Conservation (phyloP, 2,113 vertebrate species). For the Aythya baeri region DNA sequence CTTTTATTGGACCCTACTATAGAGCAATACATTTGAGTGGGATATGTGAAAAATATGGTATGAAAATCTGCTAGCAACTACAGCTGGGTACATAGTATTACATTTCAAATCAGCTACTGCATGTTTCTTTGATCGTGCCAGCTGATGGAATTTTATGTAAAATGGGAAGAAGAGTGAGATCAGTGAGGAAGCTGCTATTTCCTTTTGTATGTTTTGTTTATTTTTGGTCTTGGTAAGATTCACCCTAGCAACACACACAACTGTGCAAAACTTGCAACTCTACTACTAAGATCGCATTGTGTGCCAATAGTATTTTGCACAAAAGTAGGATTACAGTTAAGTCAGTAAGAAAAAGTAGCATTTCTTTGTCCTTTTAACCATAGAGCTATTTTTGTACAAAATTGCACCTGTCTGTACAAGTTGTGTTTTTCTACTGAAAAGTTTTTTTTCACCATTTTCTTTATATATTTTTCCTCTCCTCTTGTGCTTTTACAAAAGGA, state of each 20-base stretch:
- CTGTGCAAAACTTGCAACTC: neutral
- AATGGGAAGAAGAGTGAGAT: constrained; percentile 45
- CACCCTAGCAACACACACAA: constrained; percentile 2
- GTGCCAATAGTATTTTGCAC: constrained; percentile 6
- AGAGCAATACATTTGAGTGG: neutral
- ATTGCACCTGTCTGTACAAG: constrained; percentile 4
- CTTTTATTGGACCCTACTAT: neutral
- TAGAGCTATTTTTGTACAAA: constrained; percentile 12
- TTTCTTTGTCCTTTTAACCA: neutral
- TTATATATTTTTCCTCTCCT: neutral
- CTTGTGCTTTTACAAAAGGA: neutral
- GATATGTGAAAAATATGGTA: neutral
- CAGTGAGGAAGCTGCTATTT: constrained; percentile 37
- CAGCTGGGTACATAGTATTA: neutral
- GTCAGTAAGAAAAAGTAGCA: constrained; percentile 3
- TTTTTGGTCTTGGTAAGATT: neutral
- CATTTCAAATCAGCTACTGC: neutral
- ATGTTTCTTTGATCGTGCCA: neutral
- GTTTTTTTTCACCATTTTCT: neutral
- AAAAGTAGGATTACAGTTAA: constrained; percentile 29
- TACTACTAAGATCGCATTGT: neutral
- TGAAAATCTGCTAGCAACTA: neutral
- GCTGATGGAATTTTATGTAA: constrained; percentile 15
- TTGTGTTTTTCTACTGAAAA: neutral
- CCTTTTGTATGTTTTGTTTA: neutral